Base-by-base conservation (phyloP, 2,113 vertebrate species). In the Guaruba guarouba region DNA sequence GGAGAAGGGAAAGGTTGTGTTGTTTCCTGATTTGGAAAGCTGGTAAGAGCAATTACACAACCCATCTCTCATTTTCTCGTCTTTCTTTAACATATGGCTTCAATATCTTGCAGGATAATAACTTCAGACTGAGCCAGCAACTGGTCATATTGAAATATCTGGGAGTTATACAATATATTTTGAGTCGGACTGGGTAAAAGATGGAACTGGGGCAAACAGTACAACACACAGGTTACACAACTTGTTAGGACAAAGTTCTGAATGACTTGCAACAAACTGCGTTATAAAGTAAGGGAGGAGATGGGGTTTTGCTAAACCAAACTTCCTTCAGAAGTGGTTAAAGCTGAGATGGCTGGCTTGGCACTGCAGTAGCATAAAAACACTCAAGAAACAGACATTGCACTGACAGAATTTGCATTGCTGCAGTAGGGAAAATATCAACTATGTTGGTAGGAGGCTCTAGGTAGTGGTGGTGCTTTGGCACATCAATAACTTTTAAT, bases 241-340 rank as follows among this genome's bases (percentile, higher is more conserved):
- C 44, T 44, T 73, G 33, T 64, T 64, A 74, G 74, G 52, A 87
- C 81, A 89, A 91, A 96, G 70, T 87, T 88, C 89, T 87, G 46
- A 95, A 85, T 82, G 57, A 87, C 87, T 92, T 48, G 31, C 67
- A 88, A 48, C 39, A 62, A 86, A 48, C 68, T 61, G 55, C 24
- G 44, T 63, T 67, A 44, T 88, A 85, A 90, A 92, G 78, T 33
- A 75, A 59, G 63, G 63, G 29, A 94, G 41, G 51, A 92, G 79
- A 69, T 18, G 23, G 35, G 43, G 17, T 88, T 90, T 86, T 8
- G 0, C 68, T 74, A 43, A 48, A n/a, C 55, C 33, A 75, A 33
- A 88, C 33, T 88, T 88, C 44, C 75, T 80, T 88, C 52, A 82
- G 44, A 90, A 76, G 44, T 71, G 39, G 23, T 83, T 84, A 67